Evolutionary conservation across 2,797 vertebrate species (phyloP).

Genomic region (Micrastur ruficollis): DNA sequence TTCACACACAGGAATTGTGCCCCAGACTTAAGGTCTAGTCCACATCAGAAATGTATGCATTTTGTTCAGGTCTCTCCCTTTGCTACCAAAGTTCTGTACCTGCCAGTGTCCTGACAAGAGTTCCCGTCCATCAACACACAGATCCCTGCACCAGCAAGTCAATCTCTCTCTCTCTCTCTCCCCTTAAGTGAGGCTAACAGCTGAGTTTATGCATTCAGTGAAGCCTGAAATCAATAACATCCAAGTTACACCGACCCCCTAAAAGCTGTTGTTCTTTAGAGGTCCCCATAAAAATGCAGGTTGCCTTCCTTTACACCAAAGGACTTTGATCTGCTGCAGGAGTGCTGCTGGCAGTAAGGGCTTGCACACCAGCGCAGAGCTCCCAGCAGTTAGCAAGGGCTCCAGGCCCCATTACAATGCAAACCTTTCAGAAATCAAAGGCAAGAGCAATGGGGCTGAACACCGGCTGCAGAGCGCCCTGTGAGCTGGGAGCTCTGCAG

Average conservation of each 20-base stretch:
- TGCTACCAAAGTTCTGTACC: not conserved
- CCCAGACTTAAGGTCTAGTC: not conserved
- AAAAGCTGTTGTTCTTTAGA: not conserved
- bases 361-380: not conserved
- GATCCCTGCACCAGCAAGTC: not conserved
- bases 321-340: not conserved
- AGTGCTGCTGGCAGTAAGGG: not conserved
- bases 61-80: not conserved
- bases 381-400: not conserved
- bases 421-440: not conserved
- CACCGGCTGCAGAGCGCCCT: rapidly evolving
- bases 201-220: not conserved
- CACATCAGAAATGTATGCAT: rapidly evolving
- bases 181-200: not conserved
- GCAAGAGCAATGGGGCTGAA: rapidly evolving
- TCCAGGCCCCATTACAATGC: not conserved
- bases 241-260: not conserved
- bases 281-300: not conserved
- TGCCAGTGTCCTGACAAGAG: not conserved
- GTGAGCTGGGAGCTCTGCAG: not conserved
- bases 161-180: not conserved
- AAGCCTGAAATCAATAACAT: not conserved
- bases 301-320: not conserved
- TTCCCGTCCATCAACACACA: not conserved
- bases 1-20: not conserved